Percentiles rank a stretch among this genome's conserved stretches.
Conservation (phyloP, 2,888 invertebrate genomes). For the Amblyteles armatorius region DNA sequence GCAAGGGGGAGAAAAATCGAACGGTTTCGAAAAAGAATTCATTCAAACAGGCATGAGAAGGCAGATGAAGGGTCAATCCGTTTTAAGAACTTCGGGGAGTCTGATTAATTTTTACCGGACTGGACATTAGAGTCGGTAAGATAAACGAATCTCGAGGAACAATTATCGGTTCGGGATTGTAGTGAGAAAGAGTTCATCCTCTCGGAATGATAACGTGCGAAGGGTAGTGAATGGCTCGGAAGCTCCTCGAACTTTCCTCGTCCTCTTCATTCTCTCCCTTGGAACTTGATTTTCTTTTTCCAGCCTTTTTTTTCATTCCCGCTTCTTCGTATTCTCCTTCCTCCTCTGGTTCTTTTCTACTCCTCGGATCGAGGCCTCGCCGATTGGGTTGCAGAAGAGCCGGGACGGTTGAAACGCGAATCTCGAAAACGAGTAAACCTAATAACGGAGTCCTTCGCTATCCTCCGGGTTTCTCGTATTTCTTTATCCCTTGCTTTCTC, state of each 20-base stretch:
- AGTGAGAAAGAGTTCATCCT: background rate
- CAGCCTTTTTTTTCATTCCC: background rate
- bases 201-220: constrained; percentile 23
- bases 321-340: background rate
- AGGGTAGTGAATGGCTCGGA: constrained; percentile 6
- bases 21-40: background rate
- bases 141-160: constrained; percentile 43
- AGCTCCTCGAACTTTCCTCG: constrained; percentile 59
- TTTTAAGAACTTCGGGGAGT: background rate
- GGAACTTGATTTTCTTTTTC: constrained; percentile 22
- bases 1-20: no score
- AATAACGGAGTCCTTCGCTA: constrained; percentile 47
- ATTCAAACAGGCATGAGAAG: background rate
- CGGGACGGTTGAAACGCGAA: constrained; percentile 24
- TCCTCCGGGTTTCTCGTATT: constrained; percentile 50
- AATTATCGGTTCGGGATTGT: constrained; percentile 50
- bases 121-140: background rate
- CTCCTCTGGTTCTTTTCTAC: constrained; percentile 16
- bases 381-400: constrained; percentile 13
- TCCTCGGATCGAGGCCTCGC: constrained; percentile 14
- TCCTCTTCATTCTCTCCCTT: constrained; percentile 47
- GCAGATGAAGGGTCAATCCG: background rate
- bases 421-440: constrained; percentile 36
- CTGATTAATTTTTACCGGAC: background rate
- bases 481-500: constrained; percentile 34